A percentile compares a stretch with the other conserved stretches of the same genome.
phyloP scores from a whole-genome alignment of 2,797 vertebrate genomes.

The Danio kyathit region DNA sequence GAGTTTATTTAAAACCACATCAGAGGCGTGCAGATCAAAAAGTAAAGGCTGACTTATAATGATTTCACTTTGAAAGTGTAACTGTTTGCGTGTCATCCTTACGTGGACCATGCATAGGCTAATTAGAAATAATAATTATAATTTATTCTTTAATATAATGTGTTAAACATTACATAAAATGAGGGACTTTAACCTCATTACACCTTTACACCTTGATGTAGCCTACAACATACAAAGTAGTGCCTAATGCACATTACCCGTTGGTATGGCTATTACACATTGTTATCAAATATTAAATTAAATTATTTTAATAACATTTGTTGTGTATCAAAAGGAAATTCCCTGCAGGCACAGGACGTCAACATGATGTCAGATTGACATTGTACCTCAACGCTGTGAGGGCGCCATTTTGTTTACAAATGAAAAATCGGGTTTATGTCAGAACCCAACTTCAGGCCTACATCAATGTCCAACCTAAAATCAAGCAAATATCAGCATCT shows the following conservation, averaged over 20 bases:
- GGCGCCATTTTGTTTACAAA: too few relatives aligned
- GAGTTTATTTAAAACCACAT: conserved; percentile 17
- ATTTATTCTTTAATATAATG: background rate
- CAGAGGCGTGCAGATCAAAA: conserved; percentile 4
- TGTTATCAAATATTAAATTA: background rate
- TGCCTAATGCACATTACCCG: background rate
- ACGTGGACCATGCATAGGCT: too few relatives aligned
- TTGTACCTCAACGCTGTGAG: too few relatives aligned
- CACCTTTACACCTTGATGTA: too few relatives aligned
- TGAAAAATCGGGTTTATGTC: too few relatives aligned
- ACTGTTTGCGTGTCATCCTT: background rate
- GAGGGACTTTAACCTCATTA: background rate
- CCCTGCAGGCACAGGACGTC: too few relatives aligned
- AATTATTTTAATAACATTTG: background rate
- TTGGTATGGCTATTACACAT: background rate
- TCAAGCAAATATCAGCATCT: too few relatives aligned
- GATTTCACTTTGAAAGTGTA: background rate
- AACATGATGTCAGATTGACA: too few relatives aligned
- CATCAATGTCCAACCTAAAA: too few relatives aligned
- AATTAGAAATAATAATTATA: background rate
- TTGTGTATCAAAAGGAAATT: background rate
- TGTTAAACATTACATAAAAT: background rate
- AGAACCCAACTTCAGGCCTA: too few relatives aligned
- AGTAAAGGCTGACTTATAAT: background rate
- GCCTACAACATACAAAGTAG: background rate